Conservation (phyloP, 2,113 vertebrate species). For the Channa argus region DNA sequence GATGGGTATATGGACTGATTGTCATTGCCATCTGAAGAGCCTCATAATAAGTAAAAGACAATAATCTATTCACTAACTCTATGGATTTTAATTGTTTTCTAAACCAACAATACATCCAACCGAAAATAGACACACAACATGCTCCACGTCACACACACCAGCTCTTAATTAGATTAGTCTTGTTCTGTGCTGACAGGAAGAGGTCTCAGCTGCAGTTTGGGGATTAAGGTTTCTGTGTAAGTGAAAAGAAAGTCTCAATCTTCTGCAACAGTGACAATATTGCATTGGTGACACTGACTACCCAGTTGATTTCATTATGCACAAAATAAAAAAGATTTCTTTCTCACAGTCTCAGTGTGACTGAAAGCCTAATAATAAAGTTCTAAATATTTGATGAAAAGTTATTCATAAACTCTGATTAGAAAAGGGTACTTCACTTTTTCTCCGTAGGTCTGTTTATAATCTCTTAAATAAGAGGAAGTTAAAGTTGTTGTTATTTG, state of each 20-base stretch:
- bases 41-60: no score
- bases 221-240: background rate
- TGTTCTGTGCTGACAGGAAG: background rate
- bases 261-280: slow-evolving; percentile 12
- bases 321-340: slow-evolving; percentile 26
- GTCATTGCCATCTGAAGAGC: no score
- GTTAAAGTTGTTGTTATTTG: slow-evolving; percentile 28
- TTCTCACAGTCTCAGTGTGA: slow-evolving; percentile 14
- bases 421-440: background rate
- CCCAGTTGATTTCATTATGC: slow-evolving; percentile 38
- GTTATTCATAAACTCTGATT: slow-evolving; percentile 46
- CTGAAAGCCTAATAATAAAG: slow-evolving; percentile 40
- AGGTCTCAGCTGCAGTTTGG: background rate
- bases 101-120: background rate
- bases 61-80: no score
- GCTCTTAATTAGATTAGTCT: slow-evolving; percentile 16
- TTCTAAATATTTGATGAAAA: slow-evolving; percentile 60
- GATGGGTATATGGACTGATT: no score
- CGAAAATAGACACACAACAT: background rate
- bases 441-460: no score
- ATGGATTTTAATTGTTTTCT: background rate
- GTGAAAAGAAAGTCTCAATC: slow-evolving; percentile 18
- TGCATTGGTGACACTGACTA: background rate
- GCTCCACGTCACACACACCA: slow-evolving; percentile 17
- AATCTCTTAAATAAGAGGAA: background rate